Evolutionary conservation across 2,888 invertebrate genomes (phyloP).

Genomic region (Tetragonula carbonaria): DNA sequence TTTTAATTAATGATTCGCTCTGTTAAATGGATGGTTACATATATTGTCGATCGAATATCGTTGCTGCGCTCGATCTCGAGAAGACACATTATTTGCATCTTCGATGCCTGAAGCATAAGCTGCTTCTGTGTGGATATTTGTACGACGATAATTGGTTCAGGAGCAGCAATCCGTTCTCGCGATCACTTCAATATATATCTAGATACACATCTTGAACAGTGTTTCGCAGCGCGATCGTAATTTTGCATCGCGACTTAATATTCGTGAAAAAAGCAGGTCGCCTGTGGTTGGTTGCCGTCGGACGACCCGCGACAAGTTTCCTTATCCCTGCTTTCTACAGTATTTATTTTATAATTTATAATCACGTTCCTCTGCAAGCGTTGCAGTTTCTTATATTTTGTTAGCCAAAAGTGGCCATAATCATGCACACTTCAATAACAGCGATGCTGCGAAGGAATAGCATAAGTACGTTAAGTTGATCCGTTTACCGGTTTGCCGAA

Average conservation of each 20-base stretch:
- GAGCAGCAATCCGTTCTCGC: slow-evolving; percentile 63
- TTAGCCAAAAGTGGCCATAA: neutral
- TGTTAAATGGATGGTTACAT: slow-evolving; percentile 15
- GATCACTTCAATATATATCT: slow-evolving; percentile 61
- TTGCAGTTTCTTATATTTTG: slow-evolving; percentile 1
- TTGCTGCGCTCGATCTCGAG: slow-evolving; percentile 40
- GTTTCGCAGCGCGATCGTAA: slow-evolving; percentile 46
- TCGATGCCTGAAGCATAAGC: slow-evolving; percentile 50
- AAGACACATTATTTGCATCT: slow-evolving; percentile 60
- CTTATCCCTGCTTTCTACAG: slow-evolving; percentile 42
- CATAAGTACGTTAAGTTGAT: neutral
- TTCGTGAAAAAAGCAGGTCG: slow-evolving; percentile 62
- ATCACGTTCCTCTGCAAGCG: slow-evolving; percentile 23
- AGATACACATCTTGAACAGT: slow-evolving; percentile 61
- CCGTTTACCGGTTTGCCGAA: slow-evolving; percentile 23
- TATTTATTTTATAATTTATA: slow-evolving; percentile 67
- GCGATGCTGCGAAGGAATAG: neutral
- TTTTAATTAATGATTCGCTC: slow-evolving; percentile 30
- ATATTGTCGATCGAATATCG: slow-evolving; percentile 26
- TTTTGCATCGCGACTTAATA: slow-evolving; percentile 64
- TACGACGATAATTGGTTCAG: slow-evolving; percentile 68
- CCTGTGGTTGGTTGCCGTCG: slow-evolving; percentile 38
- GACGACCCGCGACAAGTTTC: slow-evolving; percentile 32
- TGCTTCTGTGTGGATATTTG: slow-evolving; percentile 63
- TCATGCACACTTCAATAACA: neutral